These are phyloP conservation scores for Centruroides vittatus DNA, from an alignment of 1,140 invertebrate species.

Conservation along the genomic window DNA sequence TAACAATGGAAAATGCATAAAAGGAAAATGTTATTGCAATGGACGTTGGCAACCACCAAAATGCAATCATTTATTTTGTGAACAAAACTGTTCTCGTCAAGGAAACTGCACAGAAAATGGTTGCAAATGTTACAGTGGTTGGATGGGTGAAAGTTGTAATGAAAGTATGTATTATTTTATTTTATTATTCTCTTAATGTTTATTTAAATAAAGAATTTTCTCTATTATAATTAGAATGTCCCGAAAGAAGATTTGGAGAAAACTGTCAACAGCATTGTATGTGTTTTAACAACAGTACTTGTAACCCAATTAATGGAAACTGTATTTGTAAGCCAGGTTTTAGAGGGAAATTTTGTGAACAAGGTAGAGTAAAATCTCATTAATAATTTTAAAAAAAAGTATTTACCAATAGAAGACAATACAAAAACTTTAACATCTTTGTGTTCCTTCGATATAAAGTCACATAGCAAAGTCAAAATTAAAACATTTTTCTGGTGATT, in stretches of 20 bases:
- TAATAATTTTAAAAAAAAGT: no score
- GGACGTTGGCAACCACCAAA: slow-evolving; percentile 22
- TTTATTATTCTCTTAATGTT: background rate
- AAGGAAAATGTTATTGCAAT: slow-evolving; percentile 26
- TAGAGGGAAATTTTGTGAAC: slow-evolving; percentile 9
- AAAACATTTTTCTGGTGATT: no score
- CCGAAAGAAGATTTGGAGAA: slow-evolving; percentile 11
- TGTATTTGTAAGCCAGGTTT: slow-evolving; percentile 13
- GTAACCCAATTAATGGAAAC: slow-evolving; percentile 7
- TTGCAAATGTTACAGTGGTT: background rate
- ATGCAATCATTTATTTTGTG: slow-evolving; percentile 26
- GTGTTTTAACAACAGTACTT: slow-evolving; percentile 6
- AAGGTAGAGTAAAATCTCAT: background rate
- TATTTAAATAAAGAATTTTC: slow-evolving; percentile 1
- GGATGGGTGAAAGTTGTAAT: background rate
- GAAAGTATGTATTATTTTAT: background rate
- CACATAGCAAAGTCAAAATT: no score
- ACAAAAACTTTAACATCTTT: no score
- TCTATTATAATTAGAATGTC: slow-evolving; percentile 8
- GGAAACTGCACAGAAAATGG: background rate
- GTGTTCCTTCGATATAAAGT: no score
- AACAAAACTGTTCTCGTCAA: slow-evolving; percentile 18
- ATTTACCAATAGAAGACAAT: no score
- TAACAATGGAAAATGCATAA: slow-evolving; percentile 19
- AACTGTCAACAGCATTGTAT: slow-evolving; percentile 4